These are phyloP conservation scores for Heterohyrax brucei DNA, from an alignment of 2,797 vertebrate species.

Conservation along the genomic window DNA sequence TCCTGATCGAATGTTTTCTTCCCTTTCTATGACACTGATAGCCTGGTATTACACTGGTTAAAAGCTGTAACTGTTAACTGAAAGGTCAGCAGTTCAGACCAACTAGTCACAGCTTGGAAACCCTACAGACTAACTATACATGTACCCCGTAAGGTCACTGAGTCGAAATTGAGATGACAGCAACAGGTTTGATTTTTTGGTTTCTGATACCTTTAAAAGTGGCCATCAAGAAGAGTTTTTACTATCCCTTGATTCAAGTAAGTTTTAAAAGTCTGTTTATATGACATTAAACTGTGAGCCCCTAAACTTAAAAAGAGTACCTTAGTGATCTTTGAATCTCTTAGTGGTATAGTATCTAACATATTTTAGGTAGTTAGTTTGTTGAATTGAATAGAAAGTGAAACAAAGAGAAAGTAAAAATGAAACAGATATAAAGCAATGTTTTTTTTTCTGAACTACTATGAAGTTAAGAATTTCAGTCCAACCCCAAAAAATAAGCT, in stretches of 20 bases:
- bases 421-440: neutral
- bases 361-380: neutral
- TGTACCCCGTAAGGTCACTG: too few relatives aligned
- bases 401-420: neutral
- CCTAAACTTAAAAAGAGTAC: neutral
- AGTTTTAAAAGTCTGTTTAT: conserved; percentile 14
- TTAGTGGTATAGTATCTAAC: neutral
- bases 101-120: too few relatives aligned
- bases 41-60: neutral
- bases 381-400: neutral
- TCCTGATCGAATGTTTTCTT: conserved; percentile 23
- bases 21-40: neutral
- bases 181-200: too few relatives aligned
- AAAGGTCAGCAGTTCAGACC: too few relatives aligned
- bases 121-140: too few relatives aligned
- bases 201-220: neutral
- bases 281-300: neutral
- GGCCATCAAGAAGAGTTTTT: conserved; percentile 28
- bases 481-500: neutral
- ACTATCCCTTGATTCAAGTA: neutral
- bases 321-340: neutral
- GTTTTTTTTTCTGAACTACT: neutral
- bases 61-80: too few relatives aligned
- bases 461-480: neutral
- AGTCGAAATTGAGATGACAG: too few relatives aligned